Evolutionary conservation across 2,888 invertebrate genomes (phyloP).

Genomic region (Meliscaeva auricollis): DNA sequence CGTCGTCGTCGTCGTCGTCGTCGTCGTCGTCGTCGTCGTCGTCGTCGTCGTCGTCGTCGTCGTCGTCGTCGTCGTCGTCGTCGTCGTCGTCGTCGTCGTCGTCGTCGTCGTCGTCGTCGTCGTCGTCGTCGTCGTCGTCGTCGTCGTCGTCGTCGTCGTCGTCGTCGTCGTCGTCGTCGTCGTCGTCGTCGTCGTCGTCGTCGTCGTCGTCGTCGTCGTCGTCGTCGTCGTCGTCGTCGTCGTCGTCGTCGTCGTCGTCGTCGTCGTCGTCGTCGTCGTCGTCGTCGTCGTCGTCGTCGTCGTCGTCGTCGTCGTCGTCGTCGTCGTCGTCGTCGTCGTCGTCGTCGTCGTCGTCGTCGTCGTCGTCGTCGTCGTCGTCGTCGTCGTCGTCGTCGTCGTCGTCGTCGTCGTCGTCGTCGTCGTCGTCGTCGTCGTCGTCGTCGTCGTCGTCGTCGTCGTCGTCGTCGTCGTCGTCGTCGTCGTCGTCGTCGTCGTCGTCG

Average conservation of each 20-base stretch:
- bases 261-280: not conserved
- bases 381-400: conserved; percentile 1
- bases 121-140: not conserved
- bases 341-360: not conserved
- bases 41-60: not conserved
- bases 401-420: too few species aligned
- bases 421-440: not conserved
- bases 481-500: not conserved
- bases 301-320: conserved; percentile 6
- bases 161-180: conserved; percentile 4
- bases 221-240: conserved; percentile 2
- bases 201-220: not conserved
- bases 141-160: conserved; percentile 2
- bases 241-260: not conserved
- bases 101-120: not conserved
- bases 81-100: conserved; percentile 2
- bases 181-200: too few species aligned
- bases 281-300: not conserved
- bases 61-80: conserved; percentile 2
- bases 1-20: conserved; percentile 1
- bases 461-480: conserved; percentile 3
- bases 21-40: not conserved
- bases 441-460: not conserved
- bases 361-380: not conserved
- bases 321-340: not conserved